Evolutionary conservation across 2,797 vertebrate species (phyloP).

Genomic region (Anniella stebbinsi): DNA sequence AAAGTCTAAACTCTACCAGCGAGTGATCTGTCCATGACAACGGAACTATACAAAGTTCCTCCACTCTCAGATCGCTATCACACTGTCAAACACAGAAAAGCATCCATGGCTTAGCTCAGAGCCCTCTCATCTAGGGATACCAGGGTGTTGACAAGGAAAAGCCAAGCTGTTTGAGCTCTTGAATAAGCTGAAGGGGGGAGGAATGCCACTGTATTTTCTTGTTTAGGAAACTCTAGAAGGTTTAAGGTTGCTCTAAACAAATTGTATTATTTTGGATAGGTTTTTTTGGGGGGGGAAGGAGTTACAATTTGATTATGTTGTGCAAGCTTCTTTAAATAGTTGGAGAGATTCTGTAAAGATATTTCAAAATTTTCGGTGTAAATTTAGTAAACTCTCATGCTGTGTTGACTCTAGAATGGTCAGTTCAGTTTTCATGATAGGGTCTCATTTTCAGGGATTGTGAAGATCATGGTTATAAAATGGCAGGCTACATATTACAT

Average conservation of each 20-base stretch:
- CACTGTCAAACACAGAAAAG: too few relatives aligned
- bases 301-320: neutral
- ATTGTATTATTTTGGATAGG: neutral
- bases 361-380: neutral
- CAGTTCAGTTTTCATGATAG: slow-evolving; percentile 30
- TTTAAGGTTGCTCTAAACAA: neutral
- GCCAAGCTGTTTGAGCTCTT: neutral
- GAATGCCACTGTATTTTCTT: neutral
- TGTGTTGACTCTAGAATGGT: slow-evolving; percentile 56
- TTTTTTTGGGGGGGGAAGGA: neutral
- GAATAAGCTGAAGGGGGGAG: neutral
- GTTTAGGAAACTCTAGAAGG: neutral
- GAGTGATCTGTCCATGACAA: too few relatives aligned
- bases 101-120: too few relatives aligned
- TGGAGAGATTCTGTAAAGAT: neutral
- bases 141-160: neutral
- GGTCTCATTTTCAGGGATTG: slow-evolving; percentile 53
- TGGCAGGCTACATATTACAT: neutral
- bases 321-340: neutral
- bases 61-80: too few relatives aligned
- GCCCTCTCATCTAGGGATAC: neutral
- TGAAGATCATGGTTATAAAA: slow-evolving; percentile 32
- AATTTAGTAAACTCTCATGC: slow-evolving; percentile 49
- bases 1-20: too few relatives aligned
- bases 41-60: too few relatives aligned